phyloP scores from a whole-genome alignment of 2,888 invertebrate species.

The Rhagophthalmus giganteus region DNA sequence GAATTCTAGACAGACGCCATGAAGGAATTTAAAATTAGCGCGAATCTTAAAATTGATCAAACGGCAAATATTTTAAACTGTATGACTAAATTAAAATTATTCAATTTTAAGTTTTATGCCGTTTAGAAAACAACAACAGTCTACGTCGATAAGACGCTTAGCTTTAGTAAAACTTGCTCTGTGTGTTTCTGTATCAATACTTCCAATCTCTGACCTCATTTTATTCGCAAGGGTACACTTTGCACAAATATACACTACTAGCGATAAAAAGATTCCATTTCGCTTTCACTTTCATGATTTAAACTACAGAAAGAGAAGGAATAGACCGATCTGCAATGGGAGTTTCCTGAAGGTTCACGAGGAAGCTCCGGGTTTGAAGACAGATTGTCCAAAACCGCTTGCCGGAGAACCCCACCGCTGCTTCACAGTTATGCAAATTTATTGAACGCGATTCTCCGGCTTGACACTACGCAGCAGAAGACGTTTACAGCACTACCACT shows the following conservation, averaged over 20 bases:
- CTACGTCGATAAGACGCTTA: constrained; percentile 16
- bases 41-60: constrained; percentile 4
- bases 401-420: constrained; percentile 34
- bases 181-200: constrained; percentile 36
- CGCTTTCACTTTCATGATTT: constrained; percentile 30
- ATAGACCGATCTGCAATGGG: constrained; percentile 35
- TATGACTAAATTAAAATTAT: constrained; percentile 10
- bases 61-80: constrained; percentile 5
- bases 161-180: constrained; percentile 19
- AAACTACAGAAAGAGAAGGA: constrained; percentile 33
- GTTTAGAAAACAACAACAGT: constrained; percentile 18
- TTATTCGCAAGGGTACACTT: constrained; percentile 32
- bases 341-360: constrained; percentile 30
- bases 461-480: constrained; percentile 28
- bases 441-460: constrained; percentile 36
- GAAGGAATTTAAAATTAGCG: constrained; percentile 12
- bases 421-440: constrained; percentile 43
- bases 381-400: constrained; percentile 43
- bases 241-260: constrained; percentile 34
- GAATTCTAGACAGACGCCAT: constrained; percentile 28
- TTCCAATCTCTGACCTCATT: constrained; percentile 38
- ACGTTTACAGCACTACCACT: constrained; percentile 11
- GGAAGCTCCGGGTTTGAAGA: constrained; percentile 35
- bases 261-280: constrained; percentile 34
- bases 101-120: constrained; percentile 11